A percentile compares a stretch with the other conserved stretches of the same genome.
These are phyloP conservation scores for Chironomus tepperi DNA, from an alignment of 1,140 invertebrate genomes.

Conservation along the genomic window DNA sequence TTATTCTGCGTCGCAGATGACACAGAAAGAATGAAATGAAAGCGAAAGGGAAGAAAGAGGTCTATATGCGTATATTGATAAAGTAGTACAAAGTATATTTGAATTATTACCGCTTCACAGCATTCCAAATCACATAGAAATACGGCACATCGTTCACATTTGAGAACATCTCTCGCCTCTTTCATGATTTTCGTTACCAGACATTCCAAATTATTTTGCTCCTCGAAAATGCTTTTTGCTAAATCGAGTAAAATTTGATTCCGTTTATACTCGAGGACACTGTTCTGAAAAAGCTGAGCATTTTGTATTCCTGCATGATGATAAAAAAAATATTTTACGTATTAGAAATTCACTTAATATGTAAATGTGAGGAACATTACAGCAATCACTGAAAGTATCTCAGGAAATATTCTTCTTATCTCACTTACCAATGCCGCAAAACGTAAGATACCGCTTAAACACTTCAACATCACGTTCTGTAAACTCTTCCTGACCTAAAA, in stretches of 20 bases:
- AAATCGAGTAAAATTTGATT: conserved; percentile 87
- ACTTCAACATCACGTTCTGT: conserved; percentile 82
- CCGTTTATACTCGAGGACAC: conserved; percentile 82
- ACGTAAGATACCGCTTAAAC: conserved; percentile 81
- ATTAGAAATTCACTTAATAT: background rate
- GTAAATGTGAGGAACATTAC: background rate
- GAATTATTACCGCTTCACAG: conserved; percentile 63
- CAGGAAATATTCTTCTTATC: no score
- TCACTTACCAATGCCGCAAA: conserved; percentile 79
- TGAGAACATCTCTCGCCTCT: conserved; percentile 82
- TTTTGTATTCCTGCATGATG: conserved; percentile 66
- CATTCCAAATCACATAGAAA: conserved; percentile 79
- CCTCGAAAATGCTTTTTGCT: conserved; percentile 82
- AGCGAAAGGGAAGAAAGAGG: background rate
- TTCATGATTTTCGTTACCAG: conserved; percentile 95
- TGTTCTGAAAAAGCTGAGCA: conserved; percentile 91
- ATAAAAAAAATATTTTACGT: background rate
- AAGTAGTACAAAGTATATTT: background rate
- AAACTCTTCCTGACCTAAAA: conserved; percentile 64
- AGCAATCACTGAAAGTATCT: no score
- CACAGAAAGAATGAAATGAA: background rate
- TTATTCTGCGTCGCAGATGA: background rate
- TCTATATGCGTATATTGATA: background rate
- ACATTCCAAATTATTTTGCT: conserved; percentile 87
- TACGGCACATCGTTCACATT: conserved; percentile 86